Evolutionary conservation across 2,888 invertebrate genomes (phyloP), one percentile per base, ranked within the genome.

Genomic region (Metalampra italica): DNA sequence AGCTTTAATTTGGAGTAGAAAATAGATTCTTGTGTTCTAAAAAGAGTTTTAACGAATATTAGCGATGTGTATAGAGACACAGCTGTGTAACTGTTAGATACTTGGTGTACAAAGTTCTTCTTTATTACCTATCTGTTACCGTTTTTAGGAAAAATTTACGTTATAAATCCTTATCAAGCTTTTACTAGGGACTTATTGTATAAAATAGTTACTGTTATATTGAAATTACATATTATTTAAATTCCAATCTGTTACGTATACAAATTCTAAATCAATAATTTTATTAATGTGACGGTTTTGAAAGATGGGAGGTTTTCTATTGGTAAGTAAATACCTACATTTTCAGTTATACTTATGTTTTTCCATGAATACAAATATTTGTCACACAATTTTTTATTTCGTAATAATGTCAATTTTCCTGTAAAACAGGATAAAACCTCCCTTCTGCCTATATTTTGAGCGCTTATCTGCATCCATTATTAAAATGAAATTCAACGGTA

Each of bases 1-100:
- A 88, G 88, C 88, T 89, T 89, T 89, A 88, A 89, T 88, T 89
- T 89, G 87, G 62, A 71, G 88, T 89, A 88, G 88, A 75, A 36
- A 51, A 63, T 83, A 82, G 81, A 74, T 65, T 47, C 74, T 82
- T 88, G 79, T 84, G 84, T 88, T 86, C 78, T 66, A 60, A 36
- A 64, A 70, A 75, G 64, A 77, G 71, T 73, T 76, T 73, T 75
- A 79, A 60, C 61, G 59, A 59, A 67, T 80, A 79, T 34, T 36
- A 43, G 69, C 54, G 60, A 59, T 55, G 60, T 71, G 60, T 69
- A 62, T 64, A 61, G 56, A 52, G 9, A 45, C 22, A 36, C 29
- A 44, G 22, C 45, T 45, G 45, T 38, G 37, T 45, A 45, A 12
- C 37, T 45, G 37, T 45, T 44, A 44, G 43, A 34, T 15, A 46